A percentile compares a stretch with the other conserved stretches of the same genome.
phyloP scores from a whole-genome alignment of 2,888 invertebrate genomes.

The Fragum sueziense region DNA sequence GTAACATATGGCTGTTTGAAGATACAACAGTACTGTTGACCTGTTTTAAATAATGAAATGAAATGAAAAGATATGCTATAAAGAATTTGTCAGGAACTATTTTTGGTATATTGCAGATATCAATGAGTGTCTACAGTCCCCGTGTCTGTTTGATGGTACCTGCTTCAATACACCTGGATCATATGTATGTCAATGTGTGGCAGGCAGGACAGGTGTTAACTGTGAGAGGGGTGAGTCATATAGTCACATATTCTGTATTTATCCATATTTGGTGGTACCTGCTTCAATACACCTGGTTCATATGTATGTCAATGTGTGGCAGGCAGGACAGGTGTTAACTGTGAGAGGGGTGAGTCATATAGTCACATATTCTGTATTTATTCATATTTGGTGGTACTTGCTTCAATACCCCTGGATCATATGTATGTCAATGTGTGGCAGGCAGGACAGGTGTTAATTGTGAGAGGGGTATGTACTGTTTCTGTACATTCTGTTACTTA shows the following conservation, averaged over 20 bases:
- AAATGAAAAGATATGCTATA: too few species aligned
- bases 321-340: slow-evolving; percentile 57
- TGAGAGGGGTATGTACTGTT: slow-evolving; percentile 60
- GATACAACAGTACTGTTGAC: too few species aligned
- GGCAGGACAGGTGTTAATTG: slow-evolving; percentile 59
- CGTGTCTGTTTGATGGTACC: slow-evolving; percentile 57
- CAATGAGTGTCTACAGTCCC: slow-evolving; percentile 53
- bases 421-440: slow-evolving; percentile 53
- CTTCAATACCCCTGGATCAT: slow-evolving; percentile 57
- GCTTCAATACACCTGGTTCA: slow-evolving; percentile 57
- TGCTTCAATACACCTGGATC: slow-evolving; percentile 59
- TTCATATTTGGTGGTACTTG: slow-evolving; percentile 59
- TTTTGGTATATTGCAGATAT: too few species aligned
- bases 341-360: slow-evolving; percentile 50
- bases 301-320: slow-evolving; percentile 56
- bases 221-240: slow-evolving; percentile 53
- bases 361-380: too few species aligned
- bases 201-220: slow-evolving; percentile 55
- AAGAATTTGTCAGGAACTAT: too few species aligned
- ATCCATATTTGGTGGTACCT: slow-evolving; percentile 57
- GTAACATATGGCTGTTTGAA: too few species aligned
- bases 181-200: slow-evolving; percentile 54
- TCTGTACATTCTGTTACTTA: too few species aligned
- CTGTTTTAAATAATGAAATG: too few species aligned
- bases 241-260: too few species aligned